Evolutionary conservation across 2,797 vertebrate species (phyloP), one percentile per base, ranked within the genome.

Genomic region (Rachycentron canadum): DNA sequence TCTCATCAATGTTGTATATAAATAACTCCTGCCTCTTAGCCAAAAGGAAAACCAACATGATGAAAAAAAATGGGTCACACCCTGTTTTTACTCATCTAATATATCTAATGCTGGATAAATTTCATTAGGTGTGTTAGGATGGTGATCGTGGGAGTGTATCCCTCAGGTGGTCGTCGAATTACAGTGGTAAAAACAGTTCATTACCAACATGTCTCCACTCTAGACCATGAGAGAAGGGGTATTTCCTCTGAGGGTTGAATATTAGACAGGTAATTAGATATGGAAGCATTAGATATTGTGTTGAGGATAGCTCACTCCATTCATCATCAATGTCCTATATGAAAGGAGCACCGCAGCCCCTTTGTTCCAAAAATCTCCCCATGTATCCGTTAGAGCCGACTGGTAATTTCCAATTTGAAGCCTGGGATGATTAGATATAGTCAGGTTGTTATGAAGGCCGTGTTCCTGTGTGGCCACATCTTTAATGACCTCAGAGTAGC

Each of bases 181-280:
- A 84, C 25, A 26, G 80, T 19, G 55, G 73, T 89, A 76, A 76
- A 88, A 86, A 87, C 76, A 76, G 87, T 86, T 91, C 43, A 91
- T 88, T 88, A 84, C 67, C 72, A 86, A 80, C 61, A 81, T 71
- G 50, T 55, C 73, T 82, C 69, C 73, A 36, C 64, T 84, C 73
- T 56, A 73, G 60, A 69, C 78, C 64, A 71, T 62, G 41, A 84
- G 83, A 67, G 47, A 73, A 80, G 70, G 59, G 63, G 76, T 84
- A 91, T 90, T 92, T 93, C 92, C 92, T 91, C 34, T 6, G 92
- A 89, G 92, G 78, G 57, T 73, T 88, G 86, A 79, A 88, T 88
- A 90, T 92, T 93, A 89, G 80, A 89, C 72, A 76, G 49, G 82
- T 93, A 91, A 94, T 93, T 93, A 91, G 88, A 94, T 92, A 90